phyloP scores from a whole-genome alignment of 2,113 vertebrate species.

The Callionymus lyra region DNA sequence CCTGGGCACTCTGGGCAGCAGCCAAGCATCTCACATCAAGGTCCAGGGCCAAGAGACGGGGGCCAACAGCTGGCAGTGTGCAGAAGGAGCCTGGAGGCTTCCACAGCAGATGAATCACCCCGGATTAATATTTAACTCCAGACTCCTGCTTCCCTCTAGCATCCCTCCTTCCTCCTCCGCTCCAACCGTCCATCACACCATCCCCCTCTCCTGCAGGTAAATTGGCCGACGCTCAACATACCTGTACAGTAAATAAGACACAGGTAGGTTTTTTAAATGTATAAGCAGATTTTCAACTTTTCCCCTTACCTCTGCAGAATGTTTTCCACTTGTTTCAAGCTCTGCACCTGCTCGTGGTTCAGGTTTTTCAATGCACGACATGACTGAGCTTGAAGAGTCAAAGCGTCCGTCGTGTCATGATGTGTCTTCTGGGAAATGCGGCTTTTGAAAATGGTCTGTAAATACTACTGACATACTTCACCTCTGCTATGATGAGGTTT shows the following conservation, averaged over 20 bases:
- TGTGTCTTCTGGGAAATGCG: too few relatives aligned
- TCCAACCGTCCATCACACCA: slow-evolving; percentile 35
- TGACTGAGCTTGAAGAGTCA: too few relatives aligned
- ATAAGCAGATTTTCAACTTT: background rate
- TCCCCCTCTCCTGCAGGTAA: slow-evolving; percentile 44
- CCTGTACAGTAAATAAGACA: slow-evolving; percentile 33
- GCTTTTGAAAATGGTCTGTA: too few relatives aligned
- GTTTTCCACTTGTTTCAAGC: too few relatives aligned
- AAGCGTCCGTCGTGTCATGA: too few relatives aligned
- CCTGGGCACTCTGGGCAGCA: slow-evolving; percentile 60
- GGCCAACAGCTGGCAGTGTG: slow-evolving; percentile 67
- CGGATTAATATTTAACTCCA: slow-evolving; percentile 73
- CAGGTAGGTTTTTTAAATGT: slow-evolving; percentile 4
- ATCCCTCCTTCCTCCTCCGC: slow-evolving; percentile 38
- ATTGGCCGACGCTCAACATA: slow-evolving; percentile 33
- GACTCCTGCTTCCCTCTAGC: slow-evolving; percentile 64
- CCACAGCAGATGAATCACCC: slow-evolving; percentile 68
- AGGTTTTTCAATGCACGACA: too few relatives aligned
- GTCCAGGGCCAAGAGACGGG: slow-evolving; percentile 48
- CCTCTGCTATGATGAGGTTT: too few relatives aligned
- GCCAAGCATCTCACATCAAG: slow-evolving; percentile 56
- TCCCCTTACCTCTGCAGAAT: too few relatives aligned
- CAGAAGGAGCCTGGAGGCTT: slow-evolving; percentile 65
- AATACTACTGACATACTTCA: too few relatives aligned
- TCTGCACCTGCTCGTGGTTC: too few relatives aligned